These are phyloP conservation scores for Manacus vitellinus DNA, from an alignment of 2,113 vertebrate species.

Conservation along the genomic window DNA sequence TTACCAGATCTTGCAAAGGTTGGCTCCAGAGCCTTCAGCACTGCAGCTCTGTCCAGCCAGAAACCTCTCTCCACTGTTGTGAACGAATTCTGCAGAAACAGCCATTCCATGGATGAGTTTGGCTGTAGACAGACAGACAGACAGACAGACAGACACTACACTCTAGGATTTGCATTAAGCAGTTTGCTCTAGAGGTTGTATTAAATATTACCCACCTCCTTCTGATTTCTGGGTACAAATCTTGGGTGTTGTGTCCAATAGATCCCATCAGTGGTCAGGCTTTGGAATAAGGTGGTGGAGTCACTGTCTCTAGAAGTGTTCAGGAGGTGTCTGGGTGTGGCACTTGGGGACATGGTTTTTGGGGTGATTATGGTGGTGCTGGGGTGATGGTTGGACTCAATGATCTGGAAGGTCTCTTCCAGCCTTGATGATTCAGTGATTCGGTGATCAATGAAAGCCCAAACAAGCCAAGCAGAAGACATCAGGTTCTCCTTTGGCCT, in stretches of 20 bases:
- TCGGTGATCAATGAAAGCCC: neutral
- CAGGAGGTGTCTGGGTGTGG: neutral
- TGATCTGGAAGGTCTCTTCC: neutral
- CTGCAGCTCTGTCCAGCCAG: neutral
- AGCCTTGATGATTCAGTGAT: too few species aligned
- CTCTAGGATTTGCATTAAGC: neutral
- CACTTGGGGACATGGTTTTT: neutral
- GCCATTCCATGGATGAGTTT: neutral
- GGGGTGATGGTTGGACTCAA: neutral
- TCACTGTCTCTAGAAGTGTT: neutral
- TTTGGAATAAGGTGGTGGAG: neutral
- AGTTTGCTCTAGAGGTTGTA: neutral
- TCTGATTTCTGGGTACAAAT: neutral
- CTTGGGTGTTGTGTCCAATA: neutral
- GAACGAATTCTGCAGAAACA: neutral
- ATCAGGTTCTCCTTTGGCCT: neutral
- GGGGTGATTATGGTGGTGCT: neutral
- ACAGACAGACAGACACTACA: fast-evolving
- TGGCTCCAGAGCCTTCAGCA: conserved; percentile 42
- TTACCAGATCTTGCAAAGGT: neutral
- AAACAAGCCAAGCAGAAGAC: neutral
- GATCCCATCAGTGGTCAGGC: fast-evolving
- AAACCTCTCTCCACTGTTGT: neutral
- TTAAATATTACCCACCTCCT: fast-evolving
- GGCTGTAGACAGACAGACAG: neutral